Evolutionary conservation across 2,797 vertebrate species (phyloP).

Genomic region (Alfaro cultratus): DNA sequence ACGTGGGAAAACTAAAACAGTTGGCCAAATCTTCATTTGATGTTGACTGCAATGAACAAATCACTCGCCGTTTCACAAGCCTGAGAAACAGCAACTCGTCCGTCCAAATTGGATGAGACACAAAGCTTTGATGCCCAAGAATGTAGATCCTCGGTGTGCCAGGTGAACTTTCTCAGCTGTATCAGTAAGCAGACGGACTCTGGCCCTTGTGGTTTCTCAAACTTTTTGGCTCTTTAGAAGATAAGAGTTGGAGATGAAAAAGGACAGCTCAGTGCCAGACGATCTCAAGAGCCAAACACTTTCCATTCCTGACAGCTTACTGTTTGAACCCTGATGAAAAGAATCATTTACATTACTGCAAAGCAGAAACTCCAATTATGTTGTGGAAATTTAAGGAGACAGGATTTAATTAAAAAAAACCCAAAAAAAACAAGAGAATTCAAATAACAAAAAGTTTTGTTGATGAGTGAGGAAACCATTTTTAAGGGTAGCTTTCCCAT

Average conservation of each 20-base stretch:
- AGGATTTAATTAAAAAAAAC: background rate
- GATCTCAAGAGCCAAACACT: constrained; percentile 65
- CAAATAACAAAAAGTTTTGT: background rate
- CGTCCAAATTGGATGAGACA: constrained; percentile 50
- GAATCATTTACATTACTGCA: constrained; percentile 14
- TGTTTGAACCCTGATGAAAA: constrained; percentile 41
- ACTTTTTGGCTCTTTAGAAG: constrained; percentile 14
- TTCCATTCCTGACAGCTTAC: constrained; percentile 50
- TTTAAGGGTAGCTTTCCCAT: constrained; percentile 56
- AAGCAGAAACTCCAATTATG: constrained; percentile 14
- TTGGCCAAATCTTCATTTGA: constrained; percentile 9
- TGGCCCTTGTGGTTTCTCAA: constrained; percentile 22
- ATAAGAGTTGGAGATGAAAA: constrained; percentile 36
- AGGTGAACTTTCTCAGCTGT: constrained; percentile 38
- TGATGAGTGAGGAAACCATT: no score
- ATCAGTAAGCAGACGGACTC: constrained; percentile 43
- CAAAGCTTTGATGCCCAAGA: constrained; percentile 46
- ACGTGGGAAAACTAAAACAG: background rate
- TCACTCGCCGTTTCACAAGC: constrained; percentile 16
- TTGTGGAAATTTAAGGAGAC: background rate
- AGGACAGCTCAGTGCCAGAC: constrained; percentile 51
- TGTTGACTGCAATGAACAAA: constrained; percentile 11
- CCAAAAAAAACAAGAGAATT: background rate
- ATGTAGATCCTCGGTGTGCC: constrained; percentile 35
- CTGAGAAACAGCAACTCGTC: constrained; percentile 21